A percentile compares a stretch with the other conserved stretches of the same genome.
Evolutionary conservation across 2,797 vertebrate genomes (phyloP).

Genomic region (Jordanella pulchra): DNA sequence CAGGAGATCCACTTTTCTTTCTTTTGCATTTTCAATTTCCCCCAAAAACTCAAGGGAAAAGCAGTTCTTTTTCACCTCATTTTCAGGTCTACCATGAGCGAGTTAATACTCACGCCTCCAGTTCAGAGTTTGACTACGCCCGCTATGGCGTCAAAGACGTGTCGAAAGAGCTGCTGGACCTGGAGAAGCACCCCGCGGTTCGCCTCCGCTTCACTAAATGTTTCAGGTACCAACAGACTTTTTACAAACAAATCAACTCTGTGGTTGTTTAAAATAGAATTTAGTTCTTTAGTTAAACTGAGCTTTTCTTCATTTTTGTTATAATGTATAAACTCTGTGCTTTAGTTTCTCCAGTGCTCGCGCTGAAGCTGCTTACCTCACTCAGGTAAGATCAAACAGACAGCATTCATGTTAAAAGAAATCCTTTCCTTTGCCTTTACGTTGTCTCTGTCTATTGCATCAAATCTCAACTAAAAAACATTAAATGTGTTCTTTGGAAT

Average conservation of each 20-base stretch:
- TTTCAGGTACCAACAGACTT: constrained; percentile 69
- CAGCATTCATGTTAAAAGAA: background rate
- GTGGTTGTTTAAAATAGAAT: background rate
- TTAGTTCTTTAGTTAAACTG: background rate
- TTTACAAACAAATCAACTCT: constrained; percentile 39
- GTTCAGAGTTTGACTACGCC: constrained; percentile 84
- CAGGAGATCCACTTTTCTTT: background rate
- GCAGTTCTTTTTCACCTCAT: background rate
- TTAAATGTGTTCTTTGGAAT: too few relatives aligned
- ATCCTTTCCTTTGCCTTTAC: too few relatives aligned
- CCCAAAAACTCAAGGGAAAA: background rate
- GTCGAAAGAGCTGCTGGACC: constrained; percentile 81
- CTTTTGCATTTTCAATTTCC: background rate
- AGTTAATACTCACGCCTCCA: constrained; percentile 83
- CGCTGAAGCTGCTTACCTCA: constrained; percentile 89
- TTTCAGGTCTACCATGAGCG: constrained; percentile 84
- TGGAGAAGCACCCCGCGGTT: constrained; percentile 77
- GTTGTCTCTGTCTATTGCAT: too few relatives aligned
- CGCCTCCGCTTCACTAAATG: constrained; percentile 84
- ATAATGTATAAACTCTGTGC: background rate
- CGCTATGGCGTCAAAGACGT: constrained; percentile 84
- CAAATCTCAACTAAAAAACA: too few relatives aligned
- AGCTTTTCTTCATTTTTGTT: background rate
- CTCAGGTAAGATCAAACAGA: constrained; percentile 64
- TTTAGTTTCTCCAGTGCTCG: constrained; percentile 82